Evolutionary conservation across 2,113 vertebrate genomes (phyloP), one percentile per base, ranked within the genome.

Genomic region (Sterrhoptilus dennistouni): DNA sequence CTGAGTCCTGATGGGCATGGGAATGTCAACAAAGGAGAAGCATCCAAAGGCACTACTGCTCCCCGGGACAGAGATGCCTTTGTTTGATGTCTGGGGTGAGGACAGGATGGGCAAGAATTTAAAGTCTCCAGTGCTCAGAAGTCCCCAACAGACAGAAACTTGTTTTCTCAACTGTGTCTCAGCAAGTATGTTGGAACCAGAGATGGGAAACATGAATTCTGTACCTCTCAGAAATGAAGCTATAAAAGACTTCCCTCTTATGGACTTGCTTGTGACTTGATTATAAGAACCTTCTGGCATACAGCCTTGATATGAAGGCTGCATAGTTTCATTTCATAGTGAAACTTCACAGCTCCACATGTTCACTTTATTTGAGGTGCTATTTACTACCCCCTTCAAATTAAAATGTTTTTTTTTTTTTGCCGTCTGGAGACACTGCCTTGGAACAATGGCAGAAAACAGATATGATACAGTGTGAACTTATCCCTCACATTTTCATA

Each of bases 201-300:
- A 47, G 79, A 76, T 9, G n/a, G 36, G 65, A 93, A 87, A 71
- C 35, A 19, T 8, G 36, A 92, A 82, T 87, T 87, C 61, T 82
- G 69, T 36, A 92, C 65, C 65, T 87, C 90, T 81, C 66, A 78
- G 72, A 93, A 60, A 56, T 40, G 53, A 87, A 90, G 52, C 57
- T 76, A 38, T 60, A 72, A 75, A 93, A 94, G 76, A 70, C 31
- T 93, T 79, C 93, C 93, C 79, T 96, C 90, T 95, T 92, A 96
- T 44, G 68, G 95, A 38, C 60, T 92, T 81, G 56, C 71, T 93
- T 85, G 59, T 80, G 85, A 44, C 71, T 92, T 96, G 90, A 88
- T 89, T 90, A 93, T 64, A 90, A 23, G 76, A 92, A 90, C 72
- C 40, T 92, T 60, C 61, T 95, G 90, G 88, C 92, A 92, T 2